phyloP scores from a whole-genome alignment of 2,797 vertebrate genomes.

The Hyperoplus immaculatus region DNA sequence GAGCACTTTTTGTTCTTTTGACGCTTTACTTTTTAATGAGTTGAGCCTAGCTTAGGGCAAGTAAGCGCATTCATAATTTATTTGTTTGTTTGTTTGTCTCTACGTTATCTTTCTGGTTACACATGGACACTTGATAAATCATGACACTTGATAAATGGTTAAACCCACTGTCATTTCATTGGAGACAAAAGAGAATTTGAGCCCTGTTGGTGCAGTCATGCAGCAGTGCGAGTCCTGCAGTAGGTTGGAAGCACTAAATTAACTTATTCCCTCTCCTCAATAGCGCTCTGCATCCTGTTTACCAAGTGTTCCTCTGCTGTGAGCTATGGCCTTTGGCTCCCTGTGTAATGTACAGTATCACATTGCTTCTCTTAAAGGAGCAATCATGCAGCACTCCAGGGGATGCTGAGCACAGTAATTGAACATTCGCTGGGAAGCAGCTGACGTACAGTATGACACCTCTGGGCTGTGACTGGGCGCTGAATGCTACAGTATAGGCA shows the following conservation, averaged over 20 bases:
- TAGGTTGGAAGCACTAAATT: constrained; percentile 37
- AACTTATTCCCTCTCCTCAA: constrained; percentile 24
- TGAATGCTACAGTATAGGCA: background rate
- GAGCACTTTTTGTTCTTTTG: too few species aligned
- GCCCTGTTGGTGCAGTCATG: constrained; percentile 33
- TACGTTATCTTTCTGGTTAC: background rate
- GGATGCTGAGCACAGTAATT: constrained; percentile 52
- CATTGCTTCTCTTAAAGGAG: constrained; percentile 68
- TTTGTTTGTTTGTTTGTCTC: background rate
- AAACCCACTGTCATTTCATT: background rate
- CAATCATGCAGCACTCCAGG: constrained; percentile 62
- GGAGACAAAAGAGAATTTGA: constrained; percentile 3
- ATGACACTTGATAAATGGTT: background rate
- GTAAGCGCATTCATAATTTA: background rate
- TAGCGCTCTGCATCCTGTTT: constrained; percentile 54
- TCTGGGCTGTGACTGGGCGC: constrained; percentile 26
- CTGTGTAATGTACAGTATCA: constrained; percentile 66
- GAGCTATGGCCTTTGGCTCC: constrained; percentile 49
- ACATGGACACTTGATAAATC: background rate
- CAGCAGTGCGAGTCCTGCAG: constrained; percentile 43
- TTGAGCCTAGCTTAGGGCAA: background rate
- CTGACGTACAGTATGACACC: constrained; percentile 49
- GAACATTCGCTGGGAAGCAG: constrained; percentile 49
- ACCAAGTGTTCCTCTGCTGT: constrained; percentile 36
- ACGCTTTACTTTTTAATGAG: too few species aligned